A percentile compares a stretch with the other conserved stretches of the same genome.
Evolutionary conservation across 2,797 vertebrate genomes (phyloP).

Genomic region (Pagetopsis macropterus): DNA sequence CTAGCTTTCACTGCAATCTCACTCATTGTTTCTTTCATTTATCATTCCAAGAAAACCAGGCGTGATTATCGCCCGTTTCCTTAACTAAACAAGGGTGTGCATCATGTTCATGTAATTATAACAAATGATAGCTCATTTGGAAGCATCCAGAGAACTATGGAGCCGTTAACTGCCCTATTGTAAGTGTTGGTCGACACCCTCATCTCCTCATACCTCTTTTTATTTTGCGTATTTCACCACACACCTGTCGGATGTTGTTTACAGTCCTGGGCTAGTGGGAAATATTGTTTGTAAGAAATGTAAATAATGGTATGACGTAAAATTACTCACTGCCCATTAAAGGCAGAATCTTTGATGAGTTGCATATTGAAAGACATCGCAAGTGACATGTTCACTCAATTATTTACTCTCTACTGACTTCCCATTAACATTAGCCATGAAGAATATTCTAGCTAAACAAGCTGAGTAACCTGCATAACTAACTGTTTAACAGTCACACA

Average conservation of each 20-base stretch:
- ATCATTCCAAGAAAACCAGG: not conserved
- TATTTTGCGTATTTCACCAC: not conserved
- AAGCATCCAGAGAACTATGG: not conserved
- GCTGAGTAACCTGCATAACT: slow-evolving; percentile 12
- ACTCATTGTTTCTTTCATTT: not conserved
- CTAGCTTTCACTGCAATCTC: not conserved
- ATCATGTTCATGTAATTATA: not conserved
- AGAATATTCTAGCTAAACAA: slow-evolving; percentile 8
- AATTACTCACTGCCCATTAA: not conserved
- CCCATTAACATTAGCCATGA: slow-evolving; percentile 3
- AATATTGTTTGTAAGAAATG: not conserved
- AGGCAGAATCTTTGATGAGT: not conserved
- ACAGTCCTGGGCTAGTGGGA: not conserved
- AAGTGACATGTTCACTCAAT: not conserved
- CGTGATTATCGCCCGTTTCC: not conserved
- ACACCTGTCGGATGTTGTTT: not conserved
- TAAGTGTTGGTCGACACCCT: not conserved
- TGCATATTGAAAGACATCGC: not conserved
- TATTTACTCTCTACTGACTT: not conserved
- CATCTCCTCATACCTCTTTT: not conserved
- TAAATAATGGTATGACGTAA: not conserved
- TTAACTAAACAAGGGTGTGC: not conserved
- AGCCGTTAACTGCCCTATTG: not conserved
- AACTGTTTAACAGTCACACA: not conserved
- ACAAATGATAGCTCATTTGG: not conserved